phyloP scores from a whole-genome alignment of 2,888 invertebrate species.

The Callinectes sapidus region DNA sequence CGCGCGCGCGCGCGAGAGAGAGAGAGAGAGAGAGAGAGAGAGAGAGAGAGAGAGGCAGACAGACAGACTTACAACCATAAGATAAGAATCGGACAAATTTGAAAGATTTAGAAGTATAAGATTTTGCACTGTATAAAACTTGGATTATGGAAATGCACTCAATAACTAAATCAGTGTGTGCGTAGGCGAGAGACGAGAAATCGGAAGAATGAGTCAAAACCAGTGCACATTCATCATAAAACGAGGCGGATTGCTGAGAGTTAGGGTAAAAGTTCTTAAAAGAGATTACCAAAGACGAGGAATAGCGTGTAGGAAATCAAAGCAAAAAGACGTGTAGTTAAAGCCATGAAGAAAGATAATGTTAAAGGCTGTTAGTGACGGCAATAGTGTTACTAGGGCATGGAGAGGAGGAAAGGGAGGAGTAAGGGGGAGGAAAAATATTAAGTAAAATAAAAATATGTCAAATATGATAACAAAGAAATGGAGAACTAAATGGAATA shows the following conservation, averaged over 20 bases:
- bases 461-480: too few species aligned
- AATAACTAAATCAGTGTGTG: background rate
- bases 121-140: background rate
- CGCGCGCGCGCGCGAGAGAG: too few species aligned
- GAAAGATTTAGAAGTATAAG: background rate
- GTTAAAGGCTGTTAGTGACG: background rate
- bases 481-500: too few species aligned
- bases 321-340: background rate
- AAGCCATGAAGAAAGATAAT: background rate
- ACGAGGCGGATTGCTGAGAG: background rate
- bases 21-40: too few species aligned
- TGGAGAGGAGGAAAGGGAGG: background rate
- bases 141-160: background rate
- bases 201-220: background rate
- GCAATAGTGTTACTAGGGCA: background rate
- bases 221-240: too few species aligned
- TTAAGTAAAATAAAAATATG: too few species aligned
- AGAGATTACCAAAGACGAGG: background rate
- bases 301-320: background rate
- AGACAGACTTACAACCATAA: too few species aligned
- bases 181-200: background rate
- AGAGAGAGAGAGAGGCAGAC: too few species aligned
- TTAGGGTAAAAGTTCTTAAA: background rate
- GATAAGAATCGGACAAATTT: background rate
- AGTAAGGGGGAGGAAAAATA: too few species aligned